Conservation (phyloP, 2,113 vertebrate species). For the Microcebus murinus region DNA sequence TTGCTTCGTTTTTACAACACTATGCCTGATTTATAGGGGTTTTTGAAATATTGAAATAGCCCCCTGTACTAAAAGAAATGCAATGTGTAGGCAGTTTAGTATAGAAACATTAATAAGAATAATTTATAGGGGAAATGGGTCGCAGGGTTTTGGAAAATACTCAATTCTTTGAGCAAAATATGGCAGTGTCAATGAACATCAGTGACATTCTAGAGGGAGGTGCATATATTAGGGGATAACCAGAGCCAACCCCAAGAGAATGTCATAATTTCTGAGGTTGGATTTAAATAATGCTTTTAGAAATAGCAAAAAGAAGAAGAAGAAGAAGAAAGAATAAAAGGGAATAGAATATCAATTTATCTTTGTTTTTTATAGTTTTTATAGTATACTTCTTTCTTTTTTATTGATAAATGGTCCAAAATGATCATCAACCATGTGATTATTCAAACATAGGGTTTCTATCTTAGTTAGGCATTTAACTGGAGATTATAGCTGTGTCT, state of each 20-base stretch:
- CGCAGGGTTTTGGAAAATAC: slow-evolving; percentile 67
- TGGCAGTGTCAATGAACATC: slow-evolving; percentile 27
- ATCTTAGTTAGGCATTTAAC: not conserved
- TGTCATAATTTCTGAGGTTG: slow-evolving; percentile 45
- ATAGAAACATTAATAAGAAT: slow-evolving; percentile 73
- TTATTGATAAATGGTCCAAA: not conserved
- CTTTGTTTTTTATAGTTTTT: not conserved
- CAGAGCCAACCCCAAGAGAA: not conserved
- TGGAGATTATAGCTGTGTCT: not conserved
- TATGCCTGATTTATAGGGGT: slow-evolving; percentile 76
- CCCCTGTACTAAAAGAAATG: slow-evolving; percentile 68
- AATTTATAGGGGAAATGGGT: slow-evolving; percentile 76
- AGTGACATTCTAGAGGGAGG: slow-evolving; percentile 50
- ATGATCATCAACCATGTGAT: not conserved
- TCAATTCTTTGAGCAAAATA: slow-evolving; percentile 70
- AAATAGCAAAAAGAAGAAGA: not conserved
- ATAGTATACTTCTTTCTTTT: not conserved
- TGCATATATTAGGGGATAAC: not conserved
- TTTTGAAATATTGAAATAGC: slow-evolving; percentile 79
- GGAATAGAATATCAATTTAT: slow-evolving; percentile 29
- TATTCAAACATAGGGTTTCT: slow-evolving; percentile 35
- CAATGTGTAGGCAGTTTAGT: slow-evolving; percentile 64
- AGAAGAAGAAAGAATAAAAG: not conserved
- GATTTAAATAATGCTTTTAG: slow-evolving; percentile 35
- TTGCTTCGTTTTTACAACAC: slow-evolving; percentile 78